Conservation (phyloP, 2,797 vertebrate species). For the Prunella strophiata region DNA sequence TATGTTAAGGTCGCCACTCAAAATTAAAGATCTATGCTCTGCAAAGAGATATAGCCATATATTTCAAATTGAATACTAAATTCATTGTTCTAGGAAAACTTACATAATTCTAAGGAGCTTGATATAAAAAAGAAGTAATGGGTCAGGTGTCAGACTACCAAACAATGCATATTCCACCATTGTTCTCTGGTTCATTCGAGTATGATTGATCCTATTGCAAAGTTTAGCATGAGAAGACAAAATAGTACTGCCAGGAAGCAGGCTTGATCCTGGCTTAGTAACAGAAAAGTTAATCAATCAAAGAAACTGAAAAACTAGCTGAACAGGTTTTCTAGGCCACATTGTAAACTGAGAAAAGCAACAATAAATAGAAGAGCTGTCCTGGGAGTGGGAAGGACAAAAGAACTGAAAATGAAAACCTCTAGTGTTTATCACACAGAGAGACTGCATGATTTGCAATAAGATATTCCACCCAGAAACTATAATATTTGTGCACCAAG, state of each 20-base stretch:
- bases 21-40: neutral
- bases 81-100: neutral
- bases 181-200: neutral
- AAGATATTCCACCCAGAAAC: neutral
- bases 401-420: neutral
- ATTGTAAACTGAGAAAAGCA: neutral
- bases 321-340: constrained; percentile 35
- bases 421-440: neutral
- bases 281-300: neutral
- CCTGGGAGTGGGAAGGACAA: neutral
- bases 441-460: neutral
- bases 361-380: neutral
- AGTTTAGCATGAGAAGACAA: neutral
- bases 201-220: neutral
- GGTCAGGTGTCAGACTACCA: neutral
- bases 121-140: neutral
- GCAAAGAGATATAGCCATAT: neutral
- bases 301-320: constrained; percentile 36
- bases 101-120: neutral
- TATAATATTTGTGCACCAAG: neutral
- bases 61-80: neutral
- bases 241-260: neutral
- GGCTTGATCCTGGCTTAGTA: neutral
- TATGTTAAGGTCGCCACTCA: neutral
- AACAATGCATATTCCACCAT: neutral